These are phyloP conservation scores for Torymus aiolomorphi DNA, from an alignment of 2,888 invertebrate genomes.

Conservation along the genomic window DNA sequence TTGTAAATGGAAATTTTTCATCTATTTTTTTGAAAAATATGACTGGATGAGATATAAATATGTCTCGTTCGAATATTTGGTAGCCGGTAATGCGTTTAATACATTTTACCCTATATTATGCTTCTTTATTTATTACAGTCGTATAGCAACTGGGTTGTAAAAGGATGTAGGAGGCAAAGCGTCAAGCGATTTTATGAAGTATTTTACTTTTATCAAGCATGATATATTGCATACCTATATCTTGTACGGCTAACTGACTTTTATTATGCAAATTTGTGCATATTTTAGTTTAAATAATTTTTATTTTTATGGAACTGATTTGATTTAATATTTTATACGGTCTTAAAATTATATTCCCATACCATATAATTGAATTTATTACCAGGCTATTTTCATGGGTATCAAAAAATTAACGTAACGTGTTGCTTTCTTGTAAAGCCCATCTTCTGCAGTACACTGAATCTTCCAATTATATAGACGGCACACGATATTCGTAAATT, in stretches of 20 bases:
- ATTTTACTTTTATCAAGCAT: conserved; percentile 20
- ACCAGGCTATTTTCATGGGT: too few species aligned
- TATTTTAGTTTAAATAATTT: conserved; percentile 7
- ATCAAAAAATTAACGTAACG: too few species aligned
- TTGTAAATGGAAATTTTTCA: too few species aligned
- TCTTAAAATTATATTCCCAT: too few species aligned
- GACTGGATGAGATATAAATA: too few species aligned
- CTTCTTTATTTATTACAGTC: conserved; percentile 6
- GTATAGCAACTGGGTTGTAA: conserved; percentile 4
- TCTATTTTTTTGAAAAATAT: too few species aligned
- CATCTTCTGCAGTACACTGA: too few species aligned
- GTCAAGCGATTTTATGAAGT: conserved; percentile 11
- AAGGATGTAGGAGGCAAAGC: neutral
- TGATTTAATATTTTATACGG: too few species aligned
- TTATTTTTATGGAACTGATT: neutral
- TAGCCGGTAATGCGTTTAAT: too few species aligned
- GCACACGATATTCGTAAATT: neutral
- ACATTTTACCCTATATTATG: neutral
- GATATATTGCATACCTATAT: neutral
- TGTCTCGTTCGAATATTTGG: too few species aligned
- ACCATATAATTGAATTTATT: too few species aligned
- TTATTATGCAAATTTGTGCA: conserved; percentile 12
- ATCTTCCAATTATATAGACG: neutral
- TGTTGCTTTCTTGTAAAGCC: too few species aligned
- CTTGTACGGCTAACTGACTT: conserved; percentile 22